Evolutionary conservation across 2,113 vertebrate genomes (phyloP), one percentile per base, ranked within the genome.

Genomic region (Neopipo cinnamomea): DNA sequence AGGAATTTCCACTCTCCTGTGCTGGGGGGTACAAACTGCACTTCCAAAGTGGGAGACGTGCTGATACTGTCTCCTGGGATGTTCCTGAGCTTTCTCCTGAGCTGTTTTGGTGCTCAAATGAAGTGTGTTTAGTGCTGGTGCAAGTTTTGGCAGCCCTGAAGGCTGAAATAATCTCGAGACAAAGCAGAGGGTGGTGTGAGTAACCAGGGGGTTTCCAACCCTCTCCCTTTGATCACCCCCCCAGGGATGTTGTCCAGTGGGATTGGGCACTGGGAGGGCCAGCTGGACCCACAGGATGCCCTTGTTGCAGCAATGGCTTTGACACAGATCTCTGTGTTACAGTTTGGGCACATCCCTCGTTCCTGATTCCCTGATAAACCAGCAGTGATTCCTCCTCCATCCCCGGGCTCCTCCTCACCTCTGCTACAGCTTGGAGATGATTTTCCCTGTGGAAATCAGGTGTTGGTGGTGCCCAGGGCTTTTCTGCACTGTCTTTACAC

Each of bases 191-290:
- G 37, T 30, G n/a, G n/a, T 22, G 27, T 8, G 70, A 14, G 31
- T 12, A 37, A 23, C 31, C 41, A n/a, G 35, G 0, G 0, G 8
- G 21, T 20, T 77, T 17, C 59, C 37, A 50, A 13, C 14, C 14
- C 27, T 44, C n/a, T 37, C 55, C 37, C 41, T 62, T 25, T 25
- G 37, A 68, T 42, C 71, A 30, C n/a, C 65, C 46, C 44, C 49
- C 9, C 1, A 23, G 3, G 0, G 7, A 3, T 4, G 6, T 5
- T 35, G 66, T 9, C 55, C n/a, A 5, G 22, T 6, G 17, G 27
- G 10, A 17, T 5, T 20, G 14, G 17, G 65, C 52, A 44, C 14
- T 0, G 5, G 11, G 23, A 46, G 56, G 28, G 14, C 16, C 28
- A 0, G 13, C 33, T 11, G 30, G 49, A 25, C 17, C 30, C 7